Evolutionary conservation across 2,888 invertebrate species (phyloP).

Genomic region (Chamaedrilus cognettii): DNA sequence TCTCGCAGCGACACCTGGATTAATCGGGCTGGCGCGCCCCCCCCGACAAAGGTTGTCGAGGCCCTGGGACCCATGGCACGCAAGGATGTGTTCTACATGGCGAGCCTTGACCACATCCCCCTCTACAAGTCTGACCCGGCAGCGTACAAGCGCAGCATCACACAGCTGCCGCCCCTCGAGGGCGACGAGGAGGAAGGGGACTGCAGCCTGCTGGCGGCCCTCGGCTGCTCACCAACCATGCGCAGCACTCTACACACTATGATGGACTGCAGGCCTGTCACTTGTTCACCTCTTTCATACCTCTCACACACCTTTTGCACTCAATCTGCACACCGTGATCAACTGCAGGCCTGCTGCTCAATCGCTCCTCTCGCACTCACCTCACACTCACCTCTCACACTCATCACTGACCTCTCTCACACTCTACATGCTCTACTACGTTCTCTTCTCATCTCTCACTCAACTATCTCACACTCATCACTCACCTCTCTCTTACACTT

Average conservation of each 20-base stretch:
- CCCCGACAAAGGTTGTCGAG: background rate
- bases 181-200: background rate
- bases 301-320: too few relatives aligned
- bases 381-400: too few relatives aligned
- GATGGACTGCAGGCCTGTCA: too few relatives aligned
- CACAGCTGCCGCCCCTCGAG: background rate
- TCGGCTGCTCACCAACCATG: background rate
- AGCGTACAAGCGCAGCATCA: constrained; percentile 50
- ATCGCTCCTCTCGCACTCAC: too few relatives aligned
- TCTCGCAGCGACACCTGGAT: background rate
- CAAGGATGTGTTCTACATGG: constrained; percentile 87
- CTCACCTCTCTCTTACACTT: too few relatives aligned
- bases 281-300: too few relatives aligned
- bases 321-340: too few relatives aligned
- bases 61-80: constrained; percentile 55
- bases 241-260: background rate
- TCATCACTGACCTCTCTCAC: too few relatives aligned
- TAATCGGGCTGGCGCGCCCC: background rate
- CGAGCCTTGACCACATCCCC: constrained; percentile 68
- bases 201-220: background rate
- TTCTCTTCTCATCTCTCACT: too few relatives aligned
- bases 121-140: constrained; percentile 56
- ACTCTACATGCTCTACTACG: too few relatives aligned
- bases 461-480: too few relatives aligned
- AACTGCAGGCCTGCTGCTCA: too few relatives aligned